Evolutionary conservation across 2,797 vertebrate species (phyloP), one percentile per base, ranked within the genome.

Genomic region (Cetoscarus ocellatus): DNA sequence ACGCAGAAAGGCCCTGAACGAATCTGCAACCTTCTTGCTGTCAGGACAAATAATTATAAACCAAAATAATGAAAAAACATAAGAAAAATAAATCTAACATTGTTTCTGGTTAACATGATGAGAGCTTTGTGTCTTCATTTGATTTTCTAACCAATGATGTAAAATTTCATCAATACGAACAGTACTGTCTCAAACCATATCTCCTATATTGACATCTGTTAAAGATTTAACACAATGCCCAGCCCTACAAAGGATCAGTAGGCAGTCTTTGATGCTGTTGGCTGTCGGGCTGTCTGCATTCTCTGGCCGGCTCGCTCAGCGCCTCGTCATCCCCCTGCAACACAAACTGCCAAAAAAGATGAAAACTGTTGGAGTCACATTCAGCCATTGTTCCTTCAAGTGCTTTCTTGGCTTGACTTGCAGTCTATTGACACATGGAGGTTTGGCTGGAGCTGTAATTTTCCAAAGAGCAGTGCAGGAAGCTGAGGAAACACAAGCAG

Each of bases 261-360:
- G 84, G 81, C 67, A 83, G 71, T 86, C 58, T 82, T 60, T 44
- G 8, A 49, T 40, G 51, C 61, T 42, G 58, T 43, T 62, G 79
- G 69, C 77, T 65, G 63, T 34, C 8, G 59, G 70, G 76, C 59
- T 53, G 68, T 48, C 15, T 63, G 19, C 9, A 1, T 43, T 65
- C 77, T 53, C 66, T 40, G 55, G 50, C 71, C 69, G 35, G 48
- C 19, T 53, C 44, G 5, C 66, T 65, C 70, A 39, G 59, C 54
- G 38, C 67, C 62, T 70, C 62, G 44, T 73, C 60, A 7, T 39
- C 45, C 58, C 60, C 45, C n/a, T 56, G 70, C 51, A 15, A 70
- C 61, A 45, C 49, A 85, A 87, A 82, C 82, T 76, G 80, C 59
- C 67, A 62, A 70, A 82, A 65, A 53, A 55, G 35, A 68, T 54